These are phyloP conservation scores for rabbit (Oryctolagus cuniculus) DNA, from an alignment of 2,113 vertebrate species.

Conservation along the genomic window DNA sequence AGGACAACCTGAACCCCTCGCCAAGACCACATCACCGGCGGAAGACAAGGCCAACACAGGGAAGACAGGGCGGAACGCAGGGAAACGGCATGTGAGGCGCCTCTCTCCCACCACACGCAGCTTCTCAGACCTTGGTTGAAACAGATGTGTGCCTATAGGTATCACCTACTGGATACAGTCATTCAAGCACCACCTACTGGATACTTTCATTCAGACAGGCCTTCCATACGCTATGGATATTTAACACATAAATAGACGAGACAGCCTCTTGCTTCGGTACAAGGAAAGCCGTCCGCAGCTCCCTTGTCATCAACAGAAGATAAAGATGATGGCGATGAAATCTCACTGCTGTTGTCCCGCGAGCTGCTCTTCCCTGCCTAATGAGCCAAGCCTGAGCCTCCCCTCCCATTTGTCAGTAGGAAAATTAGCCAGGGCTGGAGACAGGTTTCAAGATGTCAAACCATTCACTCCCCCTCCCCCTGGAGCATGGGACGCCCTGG, in stretches of 20 bases:
- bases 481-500: background rate
- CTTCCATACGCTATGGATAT: no score
- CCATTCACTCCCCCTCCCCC: background rate
- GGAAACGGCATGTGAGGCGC: no score
- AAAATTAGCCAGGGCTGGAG: conserved; percentile 15
- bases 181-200: background rate
- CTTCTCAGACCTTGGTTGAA: background rate
- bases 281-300: background rate
- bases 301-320: conserved; percentile 31
- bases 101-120: no score
- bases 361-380: background rate
- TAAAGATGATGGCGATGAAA: conserved; percentile 10
- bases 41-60: background rate
- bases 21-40: background rate
- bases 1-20: no score
- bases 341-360: background rate
- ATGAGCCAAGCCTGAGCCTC: background rate
- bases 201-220: background rate
- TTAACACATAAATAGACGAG: no score
- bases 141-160: accelerated
- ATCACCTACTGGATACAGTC: background rate
- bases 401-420: background rate
- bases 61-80: no score
- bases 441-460: background rate
- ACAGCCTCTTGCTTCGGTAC: no score